Evolutionary conservation across 2,888 invertebrate species (phyloP).

Genomic region (Apotomis betuletana): DNA sequence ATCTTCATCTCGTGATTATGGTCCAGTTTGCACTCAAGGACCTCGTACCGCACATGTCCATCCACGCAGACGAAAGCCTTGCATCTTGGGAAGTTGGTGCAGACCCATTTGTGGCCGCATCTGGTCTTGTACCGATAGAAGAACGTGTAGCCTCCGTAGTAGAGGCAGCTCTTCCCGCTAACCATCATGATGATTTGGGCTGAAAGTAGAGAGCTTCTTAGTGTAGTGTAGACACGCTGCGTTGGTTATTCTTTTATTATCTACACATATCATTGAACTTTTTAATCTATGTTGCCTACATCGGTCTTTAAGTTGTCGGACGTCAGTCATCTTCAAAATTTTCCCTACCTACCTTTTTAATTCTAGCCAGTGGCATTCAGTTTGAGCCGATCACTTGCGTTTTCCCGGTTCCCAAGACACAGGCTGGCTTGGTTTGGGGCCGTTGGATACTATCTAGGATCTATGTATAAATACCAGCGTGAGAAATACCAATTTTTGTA

Average conservation of each 20-base stretch:
- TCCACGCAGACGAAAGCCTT: constrained; percentile 33
- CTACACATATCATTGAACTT: no score
- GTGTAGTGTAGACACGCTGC: neutral
- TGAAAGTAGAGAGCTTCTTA: constrained; percentile 14
- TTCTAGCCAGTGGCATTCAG: no score
- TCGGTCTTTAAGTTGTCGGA: no score
- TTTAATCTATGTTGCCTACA: no score
- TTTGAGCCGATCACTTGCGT: no score
- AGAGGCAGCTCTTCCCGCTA: constrained; percentile 28
- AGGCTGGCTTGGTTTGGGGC: no score
- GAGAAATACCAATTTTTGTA: no score
- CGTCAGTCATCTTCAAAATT: no score
- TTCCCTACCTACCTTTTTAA: no score
- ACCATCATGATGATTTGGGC: constrained; percentile 33
- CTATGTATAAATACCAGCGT: no score
- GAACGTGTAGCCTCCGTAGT: constrained; percentile 36
- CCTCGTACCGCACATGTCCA: neutral
- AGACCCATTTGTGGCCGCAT: constrained; percentile 31
- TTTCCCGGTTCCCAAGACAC: no score
- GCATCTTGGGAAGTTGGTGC: constrained; percentile 37
- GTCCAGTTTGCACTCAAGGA: constrained; percentile 15
- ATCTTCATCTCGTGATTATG: constrained; percentile 30
- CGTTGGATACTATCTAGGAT: no score
- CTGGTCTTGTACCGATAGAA: constrained; percentile 27
- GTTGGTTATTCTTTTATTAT: neutral